Conservation (phyloP, 2,888 invertebrate species). For the Hyles lineata region DNA sequence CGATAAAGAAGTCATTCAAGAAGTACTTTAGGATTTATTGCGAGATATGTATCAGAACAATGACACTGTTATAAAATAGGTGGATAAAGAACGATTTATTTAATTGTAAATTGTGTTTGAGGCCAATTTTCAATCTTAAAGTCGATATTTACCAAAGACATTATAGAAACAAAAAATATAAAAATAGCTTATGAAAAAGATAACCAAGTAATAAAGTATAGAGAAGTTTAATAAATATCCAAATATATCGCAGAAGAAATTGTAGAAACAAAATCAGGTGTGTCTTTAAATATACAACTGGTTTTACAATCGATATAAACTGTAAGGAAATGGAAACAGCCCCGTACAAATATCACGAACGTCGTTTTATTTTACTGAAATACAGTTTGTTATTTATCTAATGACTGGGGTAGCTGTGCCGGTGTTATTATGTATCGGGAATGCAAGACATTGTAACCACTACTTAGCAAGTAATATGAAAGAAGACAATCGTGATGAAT, state of each 20-base stretch:
- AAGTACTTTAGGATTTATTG: not conserved
- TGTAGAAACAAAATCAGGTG: too few relatives aligned
- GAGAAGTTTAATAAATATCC: not conserved
- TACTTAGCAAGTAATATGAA: slow-evolving; percentile 23
- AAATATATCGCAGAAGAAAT: not conserved
- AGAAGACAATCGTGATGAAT: slow-evolving; percentile 18
- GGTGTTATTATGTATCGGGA: slow-evolving; percentile 22
- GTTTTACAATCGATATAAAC: not conserved
- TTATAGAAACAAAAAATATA: not conserved
- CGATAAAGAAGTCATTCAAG: not conserved
- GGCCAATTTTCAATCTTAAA: not conserved
- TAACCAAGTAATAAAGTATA: not conserved
- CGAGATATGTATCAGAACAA: too few relatives aligned
- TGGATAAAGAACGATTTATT: not conserved
- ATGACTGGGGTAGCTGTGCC: slow-evolving; percentile 22
- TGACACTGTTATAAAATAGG: too few relatives aligned
- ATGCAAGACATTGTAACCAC: slow-evolving; percentile 13
- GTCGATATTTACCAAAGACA: not conserved
- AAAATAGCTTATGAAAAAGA: not conserved
- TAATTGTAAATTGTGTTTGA: not conserved
- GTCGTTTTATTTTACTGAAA: slow-evolving; percentile 25
- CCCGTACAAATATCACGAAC: slow-evolving; percentile 23
- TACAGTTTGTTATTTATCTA: slow-evolving; percentile 26
- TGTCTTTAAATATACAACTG: too few relatives aligned
- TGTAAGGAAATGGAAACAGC: slow-evolving; percentile 16